phyloP scores from a whole-genome alignment of 2,113 vertebrate species.

The Syngnathoides biaculeatus region DNA sequence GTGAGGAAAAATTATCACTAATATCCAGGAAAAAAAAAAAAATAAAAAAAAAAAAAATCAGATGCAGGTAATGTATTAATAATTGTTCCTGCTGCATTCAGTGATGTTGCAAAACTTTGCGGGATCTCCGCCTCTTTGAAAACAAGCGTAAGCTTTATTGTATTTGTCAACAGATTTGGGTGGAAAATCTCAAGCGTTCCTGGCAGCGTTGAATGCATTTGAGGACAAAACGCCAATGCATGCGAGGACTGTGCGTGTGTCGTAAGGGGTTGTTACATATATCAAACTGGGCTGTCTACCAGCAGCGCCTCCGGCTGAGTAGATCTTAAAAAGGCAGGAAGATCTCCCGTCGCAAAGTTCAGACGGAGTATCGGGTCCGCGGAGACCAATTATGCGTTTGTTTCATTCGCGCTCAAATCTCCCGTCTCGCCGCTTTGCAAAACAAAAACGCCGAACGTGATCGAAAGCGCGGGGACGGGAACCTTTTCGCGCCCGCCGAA shows the following conservation, averaged over 20 bases:
- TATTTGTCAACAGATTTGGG: neutral
- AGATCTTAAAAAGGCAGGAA: constrained; percentile 44
- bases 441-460: constrained; percentile 23
- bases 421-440: constrained; percentile 41
- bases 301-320: constrained; percentile 30
- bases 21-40: too few species aligned
- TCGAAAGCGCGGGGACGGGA: neutral
- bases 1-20: too few species aligned
- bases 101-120: too few species aligned
- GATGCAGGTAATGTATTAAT: too few species aligned
- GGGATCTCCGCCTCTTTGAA: neutral
- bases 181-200: neutral
- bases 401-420: constrained; percentile 29
- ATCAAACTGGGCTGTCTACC: constrained; percentile 43
- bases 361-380: constrained; percentile 52
- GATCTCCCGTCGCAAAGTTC: constrained; percentile 50
- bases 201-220: neutral
- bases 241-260: neutral
- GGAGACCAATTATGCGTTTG: constrained; percentile 61
- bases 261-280: neutral
- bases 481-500: constrained; percentile 1
- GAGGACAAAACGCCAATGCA: neutral
- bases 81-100: too few species aligned
- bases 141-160: neutral
- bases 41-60: too few species aligned